Base-by-base conservation (phyloP, 1,140 invertebrate genomes). In the Protaetia brevitarsis region DNA sequence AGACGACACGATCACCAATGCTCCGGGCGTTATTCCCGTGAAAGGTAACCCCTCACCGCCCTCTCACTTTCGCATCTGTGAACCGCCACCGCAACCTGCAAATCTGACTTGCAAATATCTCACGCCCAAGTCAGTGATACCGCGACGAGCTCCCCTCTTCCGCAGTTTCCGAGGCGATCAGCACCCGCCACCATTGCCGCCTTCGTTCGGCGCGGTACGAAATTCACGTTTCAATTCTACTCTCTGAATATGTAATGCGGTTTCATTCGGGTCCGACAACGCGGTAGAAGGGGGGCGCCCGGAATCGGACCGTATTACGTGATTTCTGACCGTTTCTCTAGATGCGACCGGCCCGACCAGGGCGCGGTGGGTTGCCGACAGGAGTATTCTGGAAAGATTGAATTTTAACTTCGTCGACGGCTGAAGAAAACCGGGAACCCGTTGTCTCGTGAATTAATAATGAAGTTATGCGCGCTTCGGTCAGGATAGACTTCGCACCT, bases 191-290 rank as follows among this genome's bases (percentile, higher is more conserved):
- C 41, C 19, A 23, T 51, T 51, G 19, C 19, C 41, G 41, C 19
- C 41, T 7, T 37, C 5, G 34, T 37, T 37, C 34, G 16, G 19
- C 41, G 19, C 41, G 26, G 13, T 51, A 19, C 19, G 16, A 19
- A 68, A 68, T 68, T 65, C 67, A 68, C 67, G 67, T 68, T 68
- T 68, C 67, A 68, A 68, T 68, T 68, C 65, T 64, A 57, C 64
- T 68, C 67, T 62, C 67, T 68, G 67, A 68, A 68, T 68, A 64
- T 68, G 67, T 68, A 68, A 68, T 68, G 67, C 64, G 67, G 67
- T 63, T 65, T 65, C 19, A 19, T 51, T 51, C 41, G 41, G 13
- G 19, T 19, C 21, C 26, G n/a, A n/a, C n/a, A n/a, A n/a, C n/a
- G n/a, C n/a, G n/a, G n/a, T n/a, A n/a, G n/a, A n/a, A n/a, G n/a